A percentile compares a stretch with the other conserved stretches of the same genome.
These are phyloP conservation scores for Lottia gigantea DNA, from an alignment of 2,888 invertebrate genomes.

Conservation along the genomic window DNA sequence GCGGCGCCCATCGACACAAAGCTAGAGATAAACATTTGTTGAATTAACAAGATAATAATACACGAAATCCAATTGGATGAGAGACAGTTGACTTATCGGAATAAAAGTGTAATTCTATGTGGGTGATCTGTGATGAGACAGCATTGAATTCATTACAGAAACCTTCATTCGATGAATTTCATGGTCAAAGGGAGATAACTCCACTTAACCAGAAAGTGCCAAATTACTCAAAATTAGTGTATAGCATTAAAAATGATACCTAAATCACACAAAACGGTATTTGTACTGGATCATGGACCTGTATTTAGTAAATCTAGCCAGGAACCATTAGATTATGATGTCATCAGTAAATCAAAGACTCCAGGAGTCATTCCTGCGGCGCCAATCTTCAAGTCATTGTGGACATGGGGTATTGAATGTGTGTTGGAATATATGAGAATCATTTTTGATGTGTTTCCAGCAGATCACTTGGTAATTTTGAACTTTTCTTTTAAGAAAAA, in stretches of 20 bases:
- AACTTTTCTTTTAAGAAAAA: no score
- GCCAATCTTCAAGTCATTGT: slow-evolving; percentile 90
- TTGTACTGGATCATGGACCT: slow-evolving; percentile 93
- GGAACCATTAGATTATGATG: slow-evolving; percentile 85
- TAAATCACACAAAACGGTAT: slow-evolving; percentile 86
- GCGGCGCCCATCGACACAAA: no score
- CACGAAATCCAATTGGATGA: no score
- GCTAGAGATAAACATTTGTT: no score
- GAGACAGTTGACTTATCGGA: no score
- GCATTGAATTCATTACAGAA: no score
- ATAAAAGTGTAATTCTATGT: no score
- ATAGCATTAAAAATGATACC: not conserved
- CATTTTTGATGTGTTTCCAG: slow-evolving; percentile 96
- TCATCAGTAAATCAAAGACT: slow-evolving; percentile 73
- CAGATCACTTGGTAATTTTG: slow-evolving; percentile 64
- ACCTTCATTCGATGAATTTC: not conserved
- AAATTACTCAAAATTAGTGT: not conserved
- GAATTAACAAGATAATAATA: no score
- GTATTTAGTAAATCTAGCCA: slow-evolving; percentile 89
- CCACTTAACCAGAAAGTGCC: not conserved
- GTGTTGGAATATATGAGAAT: slow-evolving; percentile 96
- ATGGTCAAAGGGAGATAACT: not conserved
- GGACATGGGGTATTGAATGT: slow-evolving; percentile 96
- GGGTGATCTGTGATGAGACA: no score
- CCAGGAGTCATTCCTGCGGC: slow-evolving; percentile 77